Evolutionary conservation across 2,113 vertebrate species (phyloP).

Genomic region (Zapornia atra): DNA sequence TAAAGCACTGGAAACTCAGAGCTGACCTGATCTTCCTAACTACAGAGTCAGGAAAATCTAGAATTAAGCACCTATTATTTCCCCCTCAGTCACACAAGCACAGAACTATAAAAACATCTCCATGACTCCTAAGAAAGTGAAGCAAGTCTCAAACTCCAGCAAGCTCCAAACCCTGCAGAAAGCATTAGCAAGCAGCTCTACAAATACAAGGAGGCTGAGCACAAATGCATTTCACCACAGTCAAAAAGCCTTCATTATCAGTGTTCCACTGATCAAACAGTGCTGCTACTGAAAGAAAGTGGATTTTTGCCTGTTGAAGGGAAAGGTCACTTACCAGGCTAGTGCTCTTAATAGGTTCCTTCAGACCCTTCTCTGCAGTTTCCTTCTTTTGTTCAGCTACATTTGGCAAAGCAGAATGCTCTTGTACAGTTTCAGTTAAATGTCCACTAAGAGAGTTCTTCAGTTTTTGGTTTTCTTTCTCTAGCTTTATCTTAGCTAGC

Average conservation of each 20-base stretch:
- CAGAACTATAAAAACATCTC: not conserved
- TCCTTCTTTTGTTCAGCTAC: conserved; percentile 69
- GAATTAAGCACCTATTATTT: not conserved
- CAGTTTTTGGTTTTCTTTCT: conserved; percentile 92
- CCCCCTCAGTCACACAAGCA: not conserved
- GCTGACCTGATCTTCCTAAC: not conserved
- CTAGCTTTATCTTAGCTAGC: conserved; percentile 91
- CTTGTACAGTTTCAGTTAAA: conserved; percentile 54
- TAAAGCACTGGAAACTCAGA: not conserved
- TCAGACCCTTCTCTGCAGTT: conserved; percentile 52
- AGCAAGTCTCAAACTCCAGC: not conserved
- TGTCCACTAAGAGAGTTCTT: conserved; percentile 64
- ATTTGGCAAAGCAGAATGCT: conserved; percentile 40
- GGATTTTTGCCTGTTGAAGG: not conserved
- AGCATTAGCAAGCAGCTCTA: not conserved
- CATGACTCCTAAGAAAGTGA: not conserved
- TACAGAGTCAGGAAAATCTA: not conserved
- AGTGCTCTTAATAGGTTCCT: conserved; percentile 77
- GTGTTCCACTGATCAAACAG: conserved; percentile 6
- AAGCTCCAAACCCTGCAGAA: not conserved
- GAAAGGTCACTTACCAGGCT: conserved; percentile 81
- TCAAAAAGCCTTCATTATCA: not conserved
- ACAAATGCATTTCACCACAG: not conserved
- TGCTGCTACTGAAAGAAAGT: not conserved
- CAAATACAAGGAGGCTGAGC: not conserved